Base-by-base conservation (phyloP, 2,888 invertebrate species). In the Eristalinus sepulchralis region DNA sequence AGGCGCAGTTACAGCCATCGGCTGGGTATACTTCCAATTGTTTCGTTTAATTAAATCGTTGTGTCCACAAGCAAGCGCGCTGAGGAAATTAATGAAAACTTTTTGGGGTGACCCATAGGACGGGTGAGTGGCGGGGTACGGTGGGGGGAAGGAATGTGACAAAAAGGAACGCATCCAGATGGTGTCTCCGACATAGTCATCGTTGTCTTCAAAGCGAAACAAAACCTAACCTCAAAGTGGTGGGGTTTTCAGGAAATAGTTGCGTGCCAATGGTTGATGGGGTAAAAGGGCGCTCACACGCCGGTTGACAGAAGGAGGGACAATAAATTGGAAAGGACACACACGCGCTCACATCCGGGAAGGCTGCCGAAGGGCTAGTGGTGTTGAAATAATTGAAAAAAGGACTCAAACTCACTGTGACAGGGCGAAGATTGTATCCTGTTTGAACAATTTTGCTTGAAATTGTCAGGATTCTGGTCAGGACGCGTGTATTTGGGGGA, bases 11-110 rank as follows among this genome's bases (percentile, higher is more conserved):
- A 57, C 13, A 17, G 47, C 17, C n/a, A 57, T 70, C 57, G 57
- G 34, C 68, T 22, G 36, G 34, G 60, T 27, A 47, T 24, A 24
- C 22, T 76, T 76, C 66, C 66, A 71, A 84, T 80, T 80, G 71
- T 75, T 76, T 80, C 80, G 60, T 78, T 80, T 84, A 76, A 84
- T 84, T 80, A 84, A 84, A 84, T 67, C 80, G 83, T 71, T 80
- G 55, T 62, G 70, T 70, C 33, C 70, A 73, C 73, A 60, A 79
- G 59, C 24, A 17, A 47, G 47, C 66, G 17, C 62, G 17, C 68
- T 24, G 68, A 70, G 70, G 70, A 79, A 83, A 83, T 83, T 70
- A 80, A 84, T 80, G 75, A 80, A 79, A 84, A 84, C 75, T 71
- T 80, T 70, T 34, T 36, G 59, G 36, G 36, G 55, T 68, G 67